Evolutionary conservation across 35 echinoderm and acorn worm genomes (phyloP).

Genomic region (Lytechinus pictus): DNA sequence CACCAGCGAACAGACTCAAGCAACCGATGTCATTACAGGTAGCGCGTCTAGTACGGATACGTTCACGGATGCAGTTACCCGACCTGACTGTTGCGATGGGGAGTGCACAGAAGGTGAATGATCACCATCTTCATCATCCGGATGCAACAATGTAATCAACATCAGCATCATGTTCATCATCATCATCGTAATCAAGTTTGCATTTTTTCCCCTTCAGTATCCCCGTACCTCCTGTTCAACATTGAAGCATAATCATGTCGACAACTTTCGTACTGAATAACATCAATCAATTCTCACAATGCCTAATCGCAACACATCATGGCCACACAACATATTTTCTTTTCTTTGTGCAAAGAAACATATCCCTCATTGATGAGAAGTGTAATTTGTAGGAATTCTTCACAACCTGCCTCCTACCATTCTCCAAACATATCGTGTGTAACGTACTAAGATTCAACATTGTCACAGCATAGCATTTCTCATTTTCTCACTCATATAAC

Average conservation of each 20-base stretch:
- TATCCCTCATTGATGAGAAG: neutral
- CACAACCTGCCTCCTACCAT: neutral
- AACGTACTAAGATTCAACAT: neutral
- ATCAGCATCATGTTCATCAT: neutral
- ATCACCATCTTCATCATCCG: neutral
- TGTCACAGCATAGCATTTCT: neutral
- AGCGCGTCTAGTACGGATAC: neutral
- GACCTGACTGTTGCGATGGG: neutral
- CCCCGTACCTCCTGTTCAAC: neutral
- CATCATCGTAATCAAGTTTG: neutral
- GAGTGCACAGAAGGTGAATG: slow-evolving; percentile 26
- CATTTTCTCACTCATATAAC: neutral
- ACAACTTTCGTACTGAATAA: neutral
- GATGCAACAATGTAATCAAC: neutral
- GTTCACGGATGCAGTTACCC: neutral
- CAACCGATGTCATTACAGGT: neutral
- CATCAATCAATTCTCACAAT: neutral
- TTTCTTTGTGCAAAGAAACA: neutral
- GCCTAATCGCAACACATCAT: neutral
- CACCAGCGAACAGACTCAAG: neutral
- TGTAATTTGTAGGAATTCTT: neutral
- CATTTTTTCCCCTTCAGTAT: neutral
- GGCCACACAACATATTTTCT: neutral
- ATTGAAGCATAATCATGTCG: neutral
- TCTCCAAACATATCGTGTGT: neutral